These are phyloP conservation scores for Meteorus sp. DNA, from an alignment of 1,140 invertebrate species.

Conservation along the genomic window DNA sequence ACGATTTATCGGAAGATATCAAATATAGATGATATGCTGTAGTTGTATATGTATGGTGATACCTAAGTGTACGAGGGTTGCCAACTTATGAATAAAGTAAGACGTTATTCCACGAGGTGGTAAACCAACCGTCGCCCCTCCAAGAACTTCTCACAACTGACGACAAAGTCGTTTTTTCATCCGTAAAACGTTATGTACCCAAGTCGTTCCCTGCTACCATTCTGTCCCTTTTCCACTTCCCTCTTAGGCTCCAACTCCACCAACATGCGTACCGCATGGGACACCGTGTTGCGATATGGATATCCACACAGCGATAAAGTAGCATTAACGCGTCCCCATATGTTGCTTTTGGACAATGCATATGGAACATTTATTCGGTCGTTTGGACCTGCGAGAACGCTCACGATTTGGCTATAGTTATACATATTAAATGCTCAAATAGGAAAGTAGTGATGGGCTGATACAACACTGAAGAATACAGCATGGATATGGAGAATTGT, in stretches of 20 bases:
- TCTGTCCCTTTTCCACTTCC: background rate
- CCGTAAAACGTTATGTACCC: background rate
- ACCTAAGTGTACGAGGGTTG: too few species aligned
- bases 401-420: too few species aligned
- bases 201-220: background rate
- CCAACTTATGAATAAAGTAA: constrained; percentile 44
- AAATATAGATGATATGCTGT: too few species aligned
- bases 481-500: too few species aligned
- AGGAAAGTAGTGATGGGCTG: too few species aligned
- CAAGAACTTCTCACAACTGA: too few species aligned
- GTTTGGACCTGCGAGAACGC: constrained; percentile 3
- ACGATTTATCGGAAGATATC: too few species aligned
- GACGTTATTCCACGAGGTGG: constrained; percentile 27
- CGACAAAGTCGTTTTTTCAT: too few species aligned
- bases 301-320: constrained; percentile 50
- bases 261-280: constrained; percentile 2
- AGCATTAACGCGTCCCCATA: constrained; percentile 48
- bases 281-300: constrained; percentile 50
- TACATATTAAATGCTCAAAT: too few species aligned
- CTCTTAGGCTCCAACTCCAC: background rate
- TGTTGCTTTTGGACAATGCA: constrained; percentile 38
- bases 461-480: too few species aligned
- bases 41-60: too few species aligned
- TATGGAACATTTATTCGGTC: constrained; percentile 12
- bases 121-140: background rate